Conservation (phyloP, 2,888 invertebrate genomes). For the Microctonus brassicae region DNA sequence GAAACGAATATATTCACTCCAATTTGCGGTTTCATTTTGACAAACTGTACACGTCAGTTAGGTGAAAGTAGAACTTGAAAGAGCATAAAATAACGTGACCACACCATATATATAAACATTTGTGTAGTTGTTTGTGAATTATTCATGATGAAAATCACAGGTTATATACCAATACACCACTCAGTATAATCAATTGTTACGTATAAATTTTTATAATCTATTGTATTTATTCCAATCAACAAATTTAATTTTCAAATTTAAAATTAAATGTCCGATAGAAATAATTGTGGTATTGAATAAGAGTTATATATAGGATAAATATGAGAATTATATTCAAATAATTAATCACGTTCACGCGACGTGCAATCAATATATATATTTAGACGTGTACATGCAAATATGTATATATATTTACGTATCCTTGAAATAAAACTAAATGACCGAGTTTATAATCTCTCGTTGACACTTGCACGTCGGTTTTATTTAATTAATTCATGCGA, state of each 20-base stretch:
- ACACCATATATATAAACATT: background rate
- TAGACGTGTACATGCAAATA: no score
- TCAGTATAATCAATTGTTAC: background rate
- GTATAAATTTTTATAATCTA: background rate
- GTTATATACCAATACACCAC: background rate
- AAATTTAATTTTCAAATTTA: background rate
- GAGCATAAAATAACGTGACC: background rate
- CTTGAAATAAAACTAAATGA: background rate
- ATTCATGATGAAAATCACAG: background rate
- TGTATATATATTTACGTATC: background rate
- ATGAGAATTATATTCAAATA: background rate
- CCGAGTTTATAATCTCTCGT: background rate
- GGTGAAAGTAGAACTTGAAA: slow-evolving; percentile 8
- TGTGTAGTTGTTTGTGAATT: background rate
- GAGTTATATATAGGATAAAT: background rate
- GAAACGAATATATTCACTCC: background rate
- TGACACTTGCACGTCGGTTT: background rate
- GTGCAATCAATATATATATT: no score
- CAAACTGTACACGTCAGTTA: background rate
- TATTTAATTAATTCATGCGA: background rate
- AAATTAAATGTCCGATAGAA: background rate
- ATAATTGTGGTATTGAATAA: background rate
- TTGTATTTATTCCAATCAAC: background rate
- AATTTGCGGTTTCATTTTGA: background rate
- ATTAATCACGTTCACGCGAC: background rate